A percentile compares a stretch with the other conserved stretches of the same genome.
Evolutionary conservation across 1,140 invertebrate species (phyloP).

Genomic region (Zaprionus capensis): DNA sequence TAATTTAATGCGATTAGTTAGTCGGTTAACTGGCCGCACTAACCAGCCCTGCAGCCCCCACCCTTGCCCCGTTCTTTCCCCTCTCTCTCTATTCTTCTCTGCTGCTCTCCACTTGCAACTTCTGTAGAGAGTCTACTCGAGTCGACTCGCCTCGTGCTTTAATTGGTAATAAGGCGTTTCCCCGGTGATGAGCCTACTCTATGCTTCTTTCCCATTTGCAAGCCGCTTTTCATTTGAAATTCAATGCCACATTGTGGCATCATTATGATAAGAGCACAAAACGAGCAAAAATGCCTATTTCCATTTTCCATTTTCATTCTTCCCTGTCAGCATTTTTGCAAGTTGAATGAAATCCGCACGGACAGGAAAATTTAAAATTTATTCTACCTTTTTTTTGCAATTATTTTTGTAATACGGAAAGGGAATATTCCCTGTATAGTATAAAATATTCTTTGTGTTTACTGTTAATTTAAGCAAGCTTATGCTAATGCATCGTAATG

Average conservation of each 20-base stretch:
- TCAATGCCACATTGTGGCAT: constrained; percentile 53
- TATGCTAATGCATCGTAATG: not conserved
- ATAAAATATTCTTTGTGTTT: not conserved
- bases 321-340: not conserved
- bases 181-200: not conserved
- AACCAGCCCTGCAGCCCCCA: not conserved
- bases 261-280: constrained; percentile 35
- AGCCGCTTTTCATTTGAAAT: constrained; percentile 61
- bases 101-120: not conserved
- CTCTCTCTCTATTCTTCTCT: not conserved
- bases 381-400: not conserved
- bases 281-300: constrained; percentile 25
- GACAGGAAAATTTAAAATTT: not conserved
- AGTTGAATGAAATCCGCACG: not conserved
- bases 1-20: constrained; percentile 76
- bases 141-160: not conserved
- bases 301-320: constrained; percentile 14
- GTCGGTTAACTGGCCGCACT: constrained; percentile 27
- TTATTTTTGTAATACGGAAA: not conserved
- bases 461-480: not conserved
- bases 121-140: not conserved
- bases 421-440: not conserved
- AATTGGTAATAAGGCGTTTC: constrained; percentile 27
- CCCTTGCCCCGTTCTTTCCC: not conserved
- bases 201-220: not conserved